Evolutionary conservation across 1,140 invertebrate genomes (phyloP).

Genomic region (Geopemphigus sp.): DNA sequence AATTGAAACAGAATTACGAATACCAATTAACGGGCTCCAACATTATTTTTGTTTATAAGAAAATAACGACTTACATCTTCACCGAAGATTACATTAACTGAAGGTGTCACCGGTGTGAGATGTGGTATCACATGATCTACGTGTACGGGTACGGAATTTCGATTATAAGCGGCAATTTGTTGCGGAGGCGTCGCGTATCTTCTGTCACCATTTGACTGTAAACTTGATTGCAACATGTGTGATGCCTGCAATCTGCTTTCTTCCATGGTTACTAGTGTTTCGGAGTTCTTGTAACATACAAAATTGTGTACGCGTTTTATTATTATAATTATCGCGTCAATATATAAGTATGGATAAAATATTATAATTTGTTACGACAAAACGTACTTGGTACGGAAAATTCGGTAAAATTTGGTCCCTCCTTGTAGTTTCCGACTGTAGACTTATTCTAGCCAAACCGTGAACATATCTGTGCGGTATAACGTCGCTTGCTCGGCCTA

Average conservation of each 20-base stretch:
- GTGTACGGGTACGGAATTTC: conserved; percentile 15
- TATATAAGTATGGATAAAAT: too few species aligned
- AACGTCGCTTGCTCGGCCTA: conserved; percentile 85
- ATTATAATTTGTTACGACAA: too few species aligned
- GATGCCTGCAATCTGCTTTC: conserved; percentile 78
- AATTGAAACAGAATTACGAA: conserved; percentile 47
- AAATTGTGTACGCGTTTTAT: not conserved
- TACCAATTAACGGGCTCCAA: not conserved
- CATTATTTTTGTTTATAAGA: not conserved
- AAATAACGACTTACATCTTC: conserved; percentile 59
- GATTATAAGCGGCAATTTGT: conserved; percentile 81
- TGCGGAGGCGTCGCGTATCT: conserved; percentile 81
- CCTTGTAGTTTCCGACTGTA: conserved; percentile 56
- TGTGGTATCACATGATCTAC: not conserved
- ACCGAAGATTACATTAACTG: conserved; percentile 65
- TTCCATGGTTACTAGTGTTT: conserved; percentile 73
- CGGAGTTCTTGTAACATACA: conserved; percentile 59
- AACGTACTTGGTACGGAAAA: conserved; percentile 58
- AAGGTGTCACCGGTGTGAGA: conserved; percentile 57
- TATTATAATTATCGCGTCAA: too few species aligned
- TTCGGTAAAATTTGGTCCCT: conserved; percentile 67
- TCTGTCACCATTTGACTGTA: conserved; percentile 75
- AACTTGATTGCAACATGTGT: conserved; percentile 77
- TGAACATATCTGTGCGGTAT: conserved; percentile 82
- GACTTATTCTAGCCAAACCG: conserved; percentile 73